A percentile compares a stretch with the other conserved stretches of the same genome.
phyloP scores from a whole-genome alignment of 2,888 invertebrate genomes.

The Lordiphosa andalusiaca region DNA sequence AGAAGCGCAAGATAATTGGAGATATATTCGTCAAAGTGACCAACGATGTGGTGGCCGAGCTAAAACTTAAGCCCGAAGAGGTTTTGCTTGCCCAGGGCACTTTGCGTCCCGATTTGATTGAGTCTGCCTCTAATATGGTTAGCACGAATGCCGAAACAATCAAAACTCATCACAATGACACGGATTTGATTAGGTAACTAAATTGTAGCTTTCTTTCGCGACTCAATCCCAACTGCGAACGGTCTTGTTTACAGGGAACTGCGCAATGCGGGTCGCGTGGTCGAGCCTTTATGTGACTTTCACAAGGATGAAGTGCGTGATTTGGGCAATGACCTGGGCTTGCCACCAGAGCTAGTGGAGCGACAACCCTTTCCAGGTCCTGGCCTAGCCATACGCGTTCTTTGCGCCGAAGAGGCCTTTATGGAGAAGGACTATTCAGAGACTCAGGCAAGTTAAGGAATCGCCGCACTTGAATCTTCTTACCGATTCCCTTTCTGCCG shows the following conservation, averaged over 20 bases:
- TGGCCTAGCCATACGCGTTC: slow-evolving; percentile 96
- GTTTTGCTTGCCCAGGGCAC: slow-evolving; percentile 97
- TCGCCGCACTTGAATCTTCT: not conserved
- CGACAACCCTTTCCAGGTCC: slow-evolving; percentile 99
- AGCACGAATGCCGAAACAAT: slow-evolving; percentile 96
- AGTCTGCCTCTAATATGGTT: slow-evolving; percentile 94
- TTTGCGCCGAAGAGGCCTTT: slow-evolving; percentile 97
- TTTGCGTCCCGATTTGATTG: slow-evolving; percentile 97
- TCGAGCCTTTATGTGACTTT: slow-evolving; percentile 99
- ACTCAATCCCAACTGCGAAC: too few species aligned
- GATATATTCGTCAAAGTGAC: slow-evolving; percentile 98
- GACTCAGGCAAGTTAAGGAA: slow-evolving; percentile 85
- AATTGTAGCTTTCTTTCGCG: slow-evolving; percentile 32
- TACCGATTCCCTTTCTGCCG: not conserved
- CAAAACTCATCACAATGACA: slow-evolving; percentile 99
- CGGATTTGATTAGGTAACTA: slow-evolving; percentile 90
- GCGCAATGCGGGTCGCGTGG: slow-evolving; percentile 89
- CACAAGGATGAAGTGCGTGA: slow-evolving; percentile 98
- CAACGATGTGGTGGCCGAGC: slow-evolving; percentile 92
- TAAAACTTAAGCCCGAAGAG: slow-evolving; percentile 94
- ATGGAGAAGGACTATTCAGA: slow-evolving; percentile 97
- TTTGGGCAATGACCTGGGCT: slow-evolving; percentile 93
- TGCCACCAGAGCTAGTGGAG: slow-evolving; percentile 92
- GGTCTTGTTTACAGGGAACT: slow-evolving; percentile 81
- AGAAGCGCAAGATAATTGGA: slow-evolving; percentile 98